Conservation (phyloP, 2,888 invertebrate genomes). For the Aspidiotus destructor region DNA sequence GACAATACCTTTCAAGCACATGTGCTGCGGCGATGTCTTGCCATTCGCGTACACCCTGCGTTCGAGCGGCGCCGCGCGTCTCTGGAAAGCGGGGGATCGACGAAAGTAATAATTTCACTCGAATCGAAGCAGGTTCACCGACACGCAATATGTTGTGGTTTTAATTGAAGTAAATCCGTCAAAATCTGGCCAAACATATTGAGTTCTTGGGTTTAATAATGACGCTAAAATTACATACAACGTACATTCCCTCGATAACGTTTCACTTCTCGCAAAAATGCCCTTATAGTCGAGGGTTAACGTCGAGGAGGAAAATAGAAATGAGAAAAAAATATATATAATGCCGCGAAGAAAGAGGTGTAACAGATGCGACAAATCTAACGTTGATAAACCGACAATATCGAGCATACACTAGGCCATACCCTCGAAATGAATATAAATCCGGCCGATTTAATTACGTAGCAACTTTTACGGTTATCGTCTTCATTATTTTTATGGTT, state of each 20-base stretch:
- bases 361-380: slow-evolving; percentile 28
- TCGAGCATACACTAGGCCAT: not conserved
- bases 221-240: slow-evolving; percentile 19
- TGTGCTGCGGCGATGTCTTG: not conserved
- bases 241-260: slow-evolving; percentile 1
- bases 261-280: not conserved
- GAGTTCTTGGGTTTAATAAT: slow-evolving; percentile 20
- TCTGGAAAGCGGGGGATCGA: not conserved
- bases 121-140: slow-evolving; percentile 3
- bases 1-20: no score
- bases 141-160: slow-evolving; percentile 27
- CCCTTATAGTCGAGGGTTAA: not conserved
- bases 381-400: slow-evolving; percentile 28
- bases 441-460: slow-evolving; percentile 1
- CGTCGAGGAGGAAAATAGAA: not conserved
- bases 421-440: not conserved
- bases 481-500: slow-evolving; percentile 4
- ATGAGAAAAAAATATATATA: not conserved
- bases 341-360: not conserved
- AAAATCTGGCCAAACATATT: slow-evolving; percentile 25
- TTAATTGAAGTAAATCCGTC: slow-evolving; percentile 32
- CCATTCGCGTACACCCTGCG: not conserved
- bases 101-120: slow-evolving; percentile 15
- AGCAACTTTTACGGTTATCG: slow-evolving; percentile 1
- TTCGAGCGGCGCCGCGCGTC: not conserved